These are phyloP conservation scores for Drosophila subsilvestris DNA, from an alignment of 2,888 invertebrate genomes.

Conservation along the genomic window DNA sequence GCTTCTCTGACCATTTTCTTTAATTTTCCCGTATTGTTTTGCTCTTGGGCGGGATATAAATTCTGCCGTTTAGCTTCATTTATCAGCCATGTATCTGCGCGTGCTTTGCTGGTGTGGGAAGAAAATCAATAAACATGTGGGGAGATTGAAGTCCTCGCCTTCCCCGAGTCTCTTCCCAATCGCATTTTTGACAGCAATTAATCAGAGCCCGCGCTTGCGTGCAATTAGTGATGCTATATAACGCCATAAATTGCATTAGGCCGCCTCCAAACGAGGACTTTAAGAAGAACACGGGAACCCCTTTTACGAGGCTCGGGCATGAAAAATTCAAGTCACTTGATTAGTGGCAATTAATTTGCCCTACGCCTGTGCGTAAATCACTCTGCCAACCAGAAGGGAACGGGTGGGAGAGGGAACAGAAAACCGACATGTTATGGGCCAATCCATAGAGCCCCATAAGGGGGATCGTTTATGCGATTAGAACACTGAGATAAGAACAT, in stretches of 20 bases:
- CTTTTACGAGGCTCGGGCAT: conserved; percentile 53
- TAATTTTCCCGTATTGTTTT: conserved; percentile 45
- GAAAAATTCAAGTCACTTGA: conserved; percentile 73
- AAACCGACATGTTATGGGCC: conserved; percentile 14
- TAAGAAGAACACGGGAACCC: conserved; percentile 31
- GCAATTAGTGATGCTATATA: conserved; percentile 65
- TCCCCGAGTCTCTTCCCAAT: conserved; percentile 27
- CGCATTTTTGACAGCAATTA: conserved; percentile 50
- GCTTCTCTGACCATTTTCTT: conserved; percentile 29
- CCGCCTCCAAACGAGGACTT: conserved; percentile 33
- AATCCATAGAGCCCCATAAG: neutral
- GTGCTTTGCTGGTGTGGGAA: conserved; percentile 3
- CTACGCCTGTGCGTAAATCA: conserved; percentile 47
- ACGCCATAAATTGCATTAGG: conserved; percentile 54
- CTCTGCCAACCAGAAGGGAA: neutral
- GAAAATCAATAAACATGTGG: conserved; percentile 50
- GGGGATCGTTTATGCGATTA: conserved; percentile 25
- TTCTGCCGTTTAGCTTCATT: conserved; percentile 47
- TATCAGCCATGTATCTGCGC: conserved; percentile 37
- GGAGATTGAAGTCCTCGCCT: neutral
- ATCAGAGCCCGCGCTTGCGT: conserved; percentile 56
- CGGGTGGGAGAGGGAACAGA: neutral
- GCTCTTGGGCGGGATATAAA: conserved; percentile 41
- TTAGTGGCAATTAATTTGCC: conserved; percentile 67
- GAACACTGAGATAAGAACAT: neutral